These are phyloP conservation scores for Crambe crambe DNA, from an alignment of 37 sponge, comb jelly and placozoan species.

Conservation along the genomic window DNA sequence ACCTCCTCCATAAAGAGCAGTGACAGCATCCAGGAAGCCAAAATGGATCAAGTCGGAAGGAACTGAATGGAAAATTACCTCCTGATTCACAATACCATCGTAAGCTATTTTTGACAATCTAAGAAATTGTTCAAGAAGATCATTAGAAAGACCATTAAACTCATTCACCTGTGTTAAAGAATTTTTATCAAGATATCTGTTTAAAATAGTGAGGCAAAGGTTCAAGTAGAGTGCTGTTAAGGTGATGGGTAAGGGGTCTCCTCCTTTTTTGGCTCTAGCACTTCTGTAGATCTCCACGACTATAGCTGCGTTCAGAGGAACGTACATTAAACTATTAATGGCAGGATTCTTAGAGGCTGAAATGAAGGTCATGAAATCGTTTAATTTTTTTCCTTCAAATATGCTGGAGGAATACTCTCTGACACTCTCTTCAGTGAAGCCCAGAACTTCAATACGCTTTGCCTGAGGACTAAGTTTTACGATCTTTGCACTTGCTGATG, in stretches of 20 bases:
- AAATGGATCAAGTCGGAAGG: conserved; percentile 15
- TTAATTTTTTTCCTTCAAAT: neutral
- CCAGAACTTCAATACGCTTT: conserved; percentile 37
- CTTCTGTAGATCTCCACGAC: conserved; percentile 25
- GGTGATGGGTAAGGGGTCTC: conserved; percentile 9
- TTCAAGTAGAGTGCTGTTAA: conserved; percentile 28
- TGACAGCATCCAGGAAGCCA: conserved; percentile 23
- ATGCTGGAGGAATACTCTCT: conserved; percentile 12
- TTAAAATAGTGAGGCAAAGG: conserved; percentile 7
- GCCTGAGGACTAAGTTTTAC: neutral
- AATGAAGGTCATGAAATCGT: conserved; percentile 24
- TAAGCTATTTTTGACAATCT: conserved; percentile 24
- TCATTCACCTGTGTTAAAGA: neutral
- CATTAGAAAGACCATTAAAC: conserved; percentile 13
- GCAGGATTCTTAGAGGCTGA: conserved; percentile 10
- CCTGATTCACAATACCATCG: conserved; percentile 18
- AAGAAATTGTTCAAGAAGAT: neutral
- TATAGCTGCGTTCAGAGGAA: conserved; percentile 47
- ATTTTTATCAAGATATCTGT: neutral
- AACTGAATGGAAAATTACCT: conserved; percentile 25
- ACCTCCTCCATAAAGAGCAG: conserved; percentile 2
- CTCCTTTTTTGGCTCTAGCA: neutral
- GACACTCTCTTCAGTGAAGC: conserved; percentile 28
- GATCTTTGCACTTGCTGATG: conserved; percentile 8
- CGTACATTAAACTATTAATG: conserved; percentile 50